These are phyloP conservation scores for Rhodophaea formosa DNA, from an alignment of 2,888 invertebrate genomes.

Conservation along the genomic window DNA sequence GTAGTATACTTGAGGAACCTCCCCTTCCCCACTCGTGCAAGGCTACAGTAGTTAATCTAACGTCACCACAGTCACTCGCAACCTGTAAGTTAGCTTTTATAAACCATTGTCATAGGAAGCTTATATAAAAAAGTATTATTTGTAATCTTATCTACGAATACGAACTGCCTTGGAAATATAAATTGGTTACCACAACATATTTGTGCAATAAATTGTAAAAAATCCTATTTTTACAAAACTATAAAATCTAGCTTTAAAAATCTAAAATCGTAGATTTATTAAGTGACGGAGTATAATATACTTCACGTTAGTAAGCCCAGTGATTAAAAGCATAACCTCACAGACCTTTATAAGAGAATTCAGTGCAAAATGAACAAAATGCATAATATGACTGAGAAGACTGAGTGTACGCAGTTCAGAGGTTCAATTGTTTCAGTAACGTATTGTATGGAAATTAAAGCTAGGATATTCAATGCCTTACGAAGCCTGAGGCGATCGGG, in stretches of 20 bases:
- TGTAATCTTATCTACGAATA: constrained; percentile 7
- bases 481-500: constrained; percentile 3
- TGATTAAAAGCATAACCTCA: not conserved
- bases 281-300: not conserved
- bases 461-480: constrained; percentile 13
- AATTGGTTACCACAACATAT: constrained; percentile 31
- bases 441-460: not conserved
- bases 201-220: constrained; percentile 21
- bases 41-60: constrained; percentile 41
- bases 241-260: constrained; percentile 10
- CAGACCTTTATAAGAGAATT: not conserved
- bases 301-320: not conserved
- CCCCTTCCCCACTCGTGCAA: constrained; percentile 54
- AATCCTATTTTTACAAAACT: constrained; percentile 16
- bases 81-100: constrained; percentile 51
- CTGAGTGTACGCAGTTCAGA: constrained; percentile 13
- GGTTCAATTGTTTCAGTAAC: constrained; percentile 1
- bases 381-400: constrained; percentile 18
- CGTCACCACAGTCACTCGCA: constrained; percentile 45
- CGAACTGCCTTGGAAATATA: constrained; percentile 38
- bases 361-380: constrained; percentile 8
- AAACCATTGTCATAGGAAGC: constrained; percentile 38
- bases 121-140: constrained; percentile 20
- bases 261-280: not conserved
- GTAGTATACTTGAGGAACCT: constrained; percentile 52